Evolutionary conservation across 23 tunicate species (phyloP).

Genomic region (Trididemnum miniatum): DNA sequence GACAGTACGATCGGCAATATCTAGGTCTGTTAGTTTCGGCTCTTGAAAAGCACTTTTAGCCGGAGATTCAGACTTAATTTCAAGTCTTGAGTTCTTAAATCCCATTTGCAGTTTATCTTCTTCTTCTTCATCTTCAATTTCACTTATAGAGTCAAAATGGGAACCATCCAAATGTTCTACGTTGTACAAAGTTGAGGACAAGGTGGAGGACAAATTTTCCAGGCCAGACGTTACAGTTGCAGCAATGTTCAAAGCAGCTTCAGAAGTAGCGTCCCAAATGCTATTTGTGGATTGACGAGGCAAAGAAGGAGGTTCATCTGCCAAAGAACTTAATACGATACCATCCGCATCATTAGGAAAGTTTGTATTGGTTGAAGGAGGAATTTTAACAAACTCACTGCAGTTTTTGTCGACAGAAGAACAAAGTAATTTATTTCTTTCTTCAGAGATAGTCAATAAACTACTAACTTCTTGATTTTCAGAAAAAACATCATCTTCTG

Average conservation of each 20-base stretch:
- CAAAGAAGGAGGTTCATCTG: background rate
- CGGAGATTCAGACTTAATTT: conserved; percentile 78
- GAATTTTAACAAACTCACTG: too few species aligned
- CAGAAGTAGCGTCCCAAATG: conserved; percentile 50
- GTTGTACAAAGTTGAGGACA: conserved; percentile 25
- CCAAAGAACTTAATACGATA: conserved; percentile 6
- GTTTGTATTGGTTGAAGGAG: too few species aligned
- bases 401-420: background rate
- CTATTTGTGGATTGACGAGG: conserved; percentile 9
- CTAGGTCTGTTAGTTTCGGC: background rate
- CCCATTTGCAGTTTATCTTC: conserved; percentile 35
- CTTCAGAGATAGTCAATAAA: background rate
- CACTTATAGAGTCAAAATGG: background rate
- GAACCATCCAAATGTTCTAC: conserved; percentile 15
- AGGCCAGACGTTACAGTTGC: conserved; percentile 32
- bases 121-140: conserved; percentile 63
- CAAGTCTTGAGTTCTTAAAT: conserved; percentile 66
- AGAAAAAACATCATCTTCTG: background rate
- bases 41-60: conserved; percentile 26
- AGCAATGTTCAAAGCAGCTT: conserved; percentile 43
- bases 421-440: background rate
- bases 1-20: background rate
- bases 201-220: conserved; percentile 37
- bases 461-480: background rate
- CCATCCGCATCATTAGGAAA: conserved; percentile 8